These are phyloP conservation scores for Tympanoctomys barrerae DNA, from an alignment of 2,797 vertebrate species.

Conservation along the genomic window DNA sequence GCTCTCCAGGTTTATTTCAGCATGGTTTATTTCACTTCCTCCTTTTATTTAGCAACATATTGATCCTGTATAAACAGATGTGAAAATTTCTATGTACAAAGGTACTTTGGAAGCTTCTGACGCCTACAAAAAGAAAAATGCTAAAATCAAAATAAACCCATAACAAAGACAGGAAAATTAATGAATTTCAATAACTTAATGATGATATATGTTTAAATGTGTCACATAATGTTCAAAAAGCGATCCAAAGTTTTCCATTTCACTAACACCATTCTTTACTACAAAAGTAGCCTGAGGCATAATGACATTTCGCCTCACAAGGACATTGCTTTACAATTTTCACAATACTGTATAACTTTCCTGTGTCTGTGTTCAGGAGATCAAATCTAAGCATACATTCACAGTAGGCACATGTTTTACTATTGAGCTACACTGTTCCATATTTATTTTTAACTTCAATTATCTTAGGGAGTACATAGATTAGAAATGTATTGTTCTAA, in stretches of 20 bases:
- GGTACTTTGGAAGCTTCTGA: constrained; percentile 14
- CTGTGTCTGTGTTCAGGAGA: background rate
- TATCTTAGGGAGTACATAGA: constrained; percentile 67
- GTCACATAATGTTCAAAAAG: background rate
- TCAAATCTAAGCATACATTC: background rate
- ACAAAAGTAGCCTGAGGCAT: constrained; percentile 71
- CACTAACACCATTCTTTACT: constrained; percentile 37
- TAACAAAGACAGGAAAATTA: background rate
- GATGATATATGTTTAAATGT: background rate
- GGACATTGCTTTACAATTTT: constrained; percentile 74
- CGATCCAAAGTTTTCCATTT: constrained; percentile 66
- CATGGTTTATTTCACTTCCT: background rate
- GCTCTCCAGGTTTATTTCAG: background rate
- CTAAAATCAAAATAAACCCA: background rate
- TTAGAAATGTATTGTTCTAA: constrained; percentile 69
- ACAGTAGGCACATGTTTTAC: fast-evolving
- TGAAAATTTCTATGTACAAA: background rate
- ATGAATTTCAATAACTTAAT: background rate
- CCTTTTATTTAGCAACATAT: background rate
- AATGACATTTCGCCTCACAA: constrained; percentile 70
- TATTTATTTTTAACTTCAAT: constrained; percentile 65
- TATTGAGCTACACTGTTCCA: background rate
- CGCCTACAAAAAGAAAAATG: background rate
- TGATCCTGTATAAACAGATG: background rate
- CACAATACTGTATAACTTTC: constrained; percentile 42